Percentiles rank a stretch among this genome's conserved stretches.
Evolutionary conservation across 2,888 invertebrate genomes (phyloP).

Genomic region (Rosalia funebris): DNA sequence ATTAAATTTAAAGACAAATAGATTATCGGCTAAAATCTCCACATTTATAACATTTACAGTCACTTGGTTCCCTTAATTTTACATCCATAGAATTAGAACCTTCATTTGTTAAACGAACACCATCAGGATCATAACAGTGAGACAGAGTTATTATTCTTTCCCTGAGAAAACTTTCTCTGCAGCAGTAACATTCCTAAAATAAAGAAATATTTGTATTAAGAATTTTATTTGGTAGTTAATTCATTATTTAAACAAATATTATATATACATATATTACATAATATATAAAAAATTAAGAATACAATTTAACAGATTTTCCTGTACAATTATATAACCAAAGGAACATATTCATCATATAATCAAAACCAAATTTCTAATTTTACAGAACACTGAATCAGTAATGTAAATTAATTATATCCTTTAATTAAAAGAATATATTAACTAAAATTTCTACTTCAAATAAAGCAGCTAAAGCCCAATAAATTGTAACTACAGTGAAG

Average conservation of each 20-base stretch:
- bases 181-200: conserved; percentile 89
- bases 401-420: too few relatives aligned
- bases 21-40: conserved; percentile 82
- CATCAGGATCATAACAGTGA: conserved; percentile 91
- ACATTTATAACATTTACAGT: conserved; percentile 91
- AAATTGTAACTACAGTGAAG: too few relatives aligned
- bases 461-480: too few relatives aligned
- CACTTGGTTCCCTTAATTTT: conserved; percentile 84
- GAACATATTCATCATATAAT: too few relatives aligned
- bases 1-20: not conserved
- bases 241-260: not conserved
- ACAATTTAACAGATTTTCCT: not conserved
- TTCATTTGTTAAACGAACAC: conserved; percentile 76
- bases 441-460: too few relatives aligned
- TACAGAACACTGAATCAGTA: too few relatives aligned
- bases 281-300: not conserved
- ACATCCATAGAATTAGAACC: conserved; percentile 82
- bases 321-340: not conserved
- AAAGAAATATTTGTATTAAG: not conserved
- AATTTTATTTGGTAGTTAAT: not conserved
- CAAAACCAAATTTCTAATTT: too few relatives aligned
- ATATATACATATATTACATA: not conserved
- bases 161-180: conserved; percentile 85
- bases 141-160: conserved; percentile 81
- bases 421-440: too few relatives aligned